Percentiles rank a stretch among this genome's conserved stretches.
Conservation (phyloP, 2,797 vertebrate genomes). For the Trachurus trachurus region DNA sequence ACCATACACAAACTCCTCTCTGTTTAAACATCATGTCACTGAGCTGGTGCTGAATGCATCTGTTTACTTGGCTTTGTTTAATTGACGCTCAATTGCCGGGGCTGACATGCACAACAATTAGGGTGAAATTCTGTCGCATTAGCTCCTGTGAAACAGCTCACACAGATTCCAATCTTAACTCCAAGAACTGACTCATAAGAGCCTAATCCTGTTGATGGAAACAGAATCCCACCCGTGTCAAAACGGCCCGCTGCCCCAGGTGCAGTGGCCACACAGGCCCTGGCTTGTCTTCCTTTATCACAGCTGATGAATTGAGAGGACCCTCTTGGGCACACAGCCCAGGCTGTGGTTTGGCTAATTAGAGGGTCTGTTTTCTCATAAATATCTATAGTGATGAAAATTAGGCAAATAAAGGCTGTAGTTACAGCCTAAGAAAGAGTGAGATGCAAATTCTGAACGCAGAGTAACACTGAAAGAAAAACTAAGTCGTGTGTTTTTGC, state of each 20-base stretch:
- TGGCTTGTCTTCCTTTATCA: conserved; percentile 79
- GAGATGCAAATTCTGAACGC: conserved; percentile 48
- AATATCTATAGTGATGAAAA: conserved; percentile 82
- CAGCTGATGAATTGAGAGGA: conserved; percentile 79
- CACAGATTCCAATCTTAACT: conserved; percentile 85
- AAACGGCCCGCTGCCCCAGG: conserved; percentile 81
- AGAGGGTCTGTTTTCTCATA: conserved; percentile 82
- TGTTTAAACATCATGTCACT: conserved; percentile 66
- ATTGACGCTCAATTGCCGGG: conserved; percentile 73
- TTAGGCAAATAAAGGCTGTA: conserved; percentile 73
- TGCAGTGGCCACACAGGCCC: conserved; percentile 79
- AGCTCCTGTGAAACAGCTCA: conserved; percentile 75
- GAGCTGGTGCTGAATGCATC: conserved; percentile 69
- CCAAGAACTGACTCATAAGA: conserved; percentile 78
- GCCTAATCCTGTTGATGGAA: conserved; percentile 87
- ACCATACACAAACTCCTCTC: conserved; percentile 61
- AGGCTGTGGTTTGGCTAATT: conserved; percentile 82
- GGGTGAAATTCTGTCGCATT: conserved; percentile 79
- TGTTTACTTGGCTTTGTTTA: conserved; percentile 81
- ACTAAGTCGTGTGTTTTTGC: neutral
- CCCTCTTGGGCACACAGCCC: conserved; percentile 81
- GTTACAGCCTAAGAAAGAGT: conserved; percentile 69
- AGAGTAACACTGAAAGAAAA: conserved; percentile 14
- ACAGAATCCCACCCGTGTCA: conserved; percentile 86
- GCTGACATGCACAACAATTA: conserved; percentile 81